Evolutionary conservation across 1,140 invertebrate genomes (phyloP), one percentile per base, ranked within the genome.

Genomic region (Homarus americanus): DNA sequence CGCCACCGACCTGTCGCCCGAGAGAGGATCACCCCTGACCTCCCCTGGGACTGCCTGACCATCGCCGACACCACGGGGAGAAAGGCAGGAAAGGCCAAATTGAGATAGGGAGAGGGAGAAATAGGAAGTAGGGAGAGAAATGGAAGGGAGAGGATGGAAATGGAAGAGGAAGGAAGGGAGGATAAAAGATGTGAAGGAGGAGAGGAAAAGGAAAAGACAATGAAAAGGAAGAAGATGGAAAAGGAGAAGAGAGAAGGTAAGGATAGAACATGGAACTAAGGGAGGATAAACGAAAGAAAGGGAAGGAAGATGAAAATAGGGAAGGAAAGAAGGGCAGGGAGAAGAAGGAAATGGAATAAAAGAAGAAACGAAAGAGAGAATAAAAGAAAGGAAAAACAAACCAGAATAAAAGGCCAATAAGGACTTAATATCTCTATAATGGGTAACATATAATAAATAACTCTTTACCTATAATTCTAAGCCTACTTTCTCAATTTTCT

Each of bases 1-100:
- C 5, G 15, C 82, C 82, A 69, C 44, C 82, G 82, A 40, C 82
- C 82, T 83, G 82, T 83, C 82, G 34, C 82, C 4, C 1, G 53
- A 17, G 58, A 83, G 82, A 83, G 82, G 82, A 83, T 83, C 58
- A 83, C n/a, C n/a, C n/a, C n/a, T n/a, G n/a, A n/a, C n/a, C n/a
- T n/a, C n/a, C n/a, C n/a, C n/a, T n/a, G n/a, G n/a, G n/a, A n/a
- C n/a, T n/a, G n/a, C n/a, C n/a, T n/a, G n/a, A n/a, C n/a, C n/a
- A n/a, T n/a, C n/a, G n/a, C n/a, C n/a, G n/a, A n/a, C n/a, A n/a
- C 82, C 82, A 24, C 7, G 49, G 66, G 24, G 20, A 40, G 53
- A 28, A 63, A 49, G 53, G 9, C 41, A 49, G 32, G 49, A 58
- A 40, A 32, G 38, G 73, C 17, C 44, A 49, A 5, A 49, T 15